Percentiles rank a stretch among this genome's conserved stretches.
Conservation (phyloP, 2,113 vertebrate genomes). For the Oreochromis aureus region DNA sequence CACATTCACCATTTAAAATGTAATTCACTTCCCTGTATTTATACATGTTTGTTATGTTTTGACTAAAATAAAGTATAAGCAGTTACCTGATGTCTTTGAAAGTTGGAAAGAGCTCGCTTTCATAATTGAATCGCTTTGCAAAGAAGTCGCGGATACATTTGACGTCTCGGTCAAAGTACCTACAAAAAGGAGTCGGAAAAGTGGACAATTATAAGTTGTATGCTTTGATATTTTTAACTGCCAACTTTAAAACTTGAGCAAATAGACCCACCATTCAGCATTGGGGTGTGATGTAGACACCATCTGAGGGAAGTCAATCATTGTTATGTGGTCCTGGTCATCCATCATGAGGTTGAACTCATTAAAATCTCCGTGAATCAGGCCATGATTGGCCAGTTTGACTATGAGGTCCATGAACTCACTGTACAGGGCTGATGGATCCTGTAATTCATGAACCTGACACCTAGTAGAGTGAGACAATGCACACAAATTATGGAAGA, state of each 20-base stretch:
- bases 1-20: background rate
- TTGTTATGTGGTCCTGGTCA: constrained; percentile 83
- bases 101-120: constrained; percentile 90
- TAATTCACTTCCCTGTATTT: background rate
- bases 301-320: constrained; percentile 99
- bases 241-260: background rate
- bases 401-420: constrained; percentile 96
- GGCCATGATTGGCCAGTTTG: constrained; percentile 89
- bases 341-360: constrained; percentile 97
- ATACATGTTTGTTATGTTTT: background rate
- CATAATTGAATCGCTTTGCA: constrained; percentile 83
- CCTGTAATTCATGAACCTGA: constrained; percentile 84
- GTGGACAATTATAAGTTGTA: background rate
- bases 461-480: constrained; percentile 70
- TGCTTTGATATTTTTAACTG: background rate
- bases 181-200: constrained; percentile 24
- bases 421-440: constrained; percentile 83
- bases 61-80: background rate
- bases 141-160: constrained; percentile 93
- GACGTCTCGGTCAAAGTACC: constrained; percentile 98
- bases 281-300: constrained; percentile 92
- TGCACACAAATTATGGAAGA: background rate
- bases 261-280: constrained; percentile 85
- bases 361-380: constrained; percentile 98
- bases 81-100: constrained; percentile 88